phyloP scores from a whole-genome alignment of 2,113 vertebrate genomes.

The Mixornis gularis region DNA sequence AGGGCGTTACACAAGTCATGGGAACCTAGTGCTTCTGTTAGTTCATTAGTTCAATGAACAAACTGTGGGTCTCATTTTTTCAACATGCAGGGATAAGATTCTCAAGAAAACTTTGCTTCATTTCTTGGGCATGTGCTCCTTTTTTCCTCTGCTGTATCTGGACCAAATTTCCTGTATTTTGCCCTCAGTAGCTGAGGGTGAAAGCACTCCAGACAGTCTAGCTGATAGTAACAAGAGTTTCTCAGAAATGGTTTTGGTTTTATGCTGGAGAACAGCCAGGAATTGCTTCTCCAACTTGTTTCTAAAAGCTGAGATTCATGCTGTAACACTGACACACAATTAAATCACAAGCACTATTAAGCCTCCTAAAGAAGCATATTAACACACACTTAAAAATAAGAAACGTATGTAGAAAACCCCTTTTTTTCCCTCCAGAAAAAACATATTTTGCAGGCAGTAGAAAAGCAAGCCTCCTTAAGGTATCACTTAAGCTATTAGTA shows the following conservation, averaged over 20 bases:
- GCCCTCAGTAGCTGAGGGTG: neutral
- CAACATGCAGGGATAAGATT: neutral
- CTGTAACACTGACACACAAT: rapidly evolving
- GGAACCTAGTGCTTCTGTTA: neutral
- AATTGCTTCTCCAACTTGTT: neutral
- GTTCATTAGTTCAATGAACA: neutral
- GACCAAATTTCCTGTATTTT: neutral
- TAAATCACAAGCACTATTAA: neutral
- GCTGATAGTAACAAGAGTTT: neutral
- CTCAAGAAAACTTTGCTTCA: neutral
- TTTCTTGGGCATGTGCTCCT: neutral
- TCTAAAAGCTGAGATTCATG: neutral
- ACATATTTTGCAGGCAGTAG: neutral
- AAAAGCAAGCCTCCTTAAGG: neutral
- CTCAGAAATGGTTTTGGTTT: neutral
- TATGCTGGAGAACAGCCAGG: neutral
- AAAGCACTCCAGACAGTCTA: neutral
- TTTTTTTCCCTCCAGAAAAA: neutral
- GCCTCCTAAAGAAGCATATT: neutral
- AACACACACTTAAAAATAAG: neutral
- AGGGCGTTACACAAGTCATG: neutral
- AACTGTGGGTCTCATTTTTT: neutral
- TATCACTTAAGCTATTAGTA: neutral
- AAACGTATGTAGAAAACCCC: rapidly evolving
- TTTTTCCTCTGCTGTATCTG: neutral